Percentiles rank a stretch among this genome's conserved stretches.
Conservation (phyloP, 2,113 vertebrate genomes). For the Serilophus lunatus region DNA sequence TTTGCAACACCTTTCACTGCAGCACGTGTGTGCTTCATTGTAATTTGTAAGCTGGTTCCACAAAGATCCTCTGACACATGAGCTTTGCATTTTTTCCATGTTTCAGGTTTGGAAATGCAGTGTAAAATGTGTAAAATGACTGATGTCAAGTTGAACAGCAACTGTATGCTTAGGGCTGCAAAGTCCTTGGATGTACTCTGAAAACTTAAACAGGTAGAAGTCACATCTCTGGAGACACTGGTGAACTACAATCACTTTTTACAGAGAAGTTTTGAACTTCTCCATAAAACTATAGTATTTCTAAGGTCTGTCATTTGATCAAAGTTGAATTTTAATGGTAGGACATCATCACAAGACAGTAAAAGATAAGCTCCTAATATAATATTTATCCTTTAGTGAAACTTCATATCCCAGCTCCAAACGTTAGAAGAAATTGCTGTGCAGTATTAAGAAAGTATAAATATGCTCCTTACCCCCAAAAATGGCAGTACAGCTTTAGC, state of each 20-base stretch:
- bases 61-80: not conserved
- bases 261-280: not conserved
- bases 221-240: not conserved
- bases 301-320: not conserved
- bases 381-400: not conserved
- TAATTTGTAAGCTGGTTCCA: not conserved
- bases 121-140: not conserved
- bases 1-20: not conserved
- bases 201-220: not conserved
- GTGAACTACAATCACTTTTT: not conserved
- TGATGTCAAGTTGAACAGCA: not conserved
- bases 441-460: not conserved
- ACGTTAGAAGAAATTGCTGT: not conserved
- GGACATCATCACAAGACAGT: not conserved
- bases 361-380: not conserved
- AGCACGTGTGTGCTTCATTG: not conserved
- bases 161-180: rapidly evolving
- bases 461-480: not conserved
- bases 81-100: not conserved
- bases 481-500: not conserved
- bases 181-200: not conserved
- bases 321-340: not conserved
- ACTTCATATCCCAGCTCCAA: not conserved
- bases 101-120: not conserved
- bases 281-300: not conserved